These are phyloP conservation scores for Bradypodion pumilum DNA, from an alignment of 2,797 vertebrate genomes.

Conservation along the genomic window DNA sequence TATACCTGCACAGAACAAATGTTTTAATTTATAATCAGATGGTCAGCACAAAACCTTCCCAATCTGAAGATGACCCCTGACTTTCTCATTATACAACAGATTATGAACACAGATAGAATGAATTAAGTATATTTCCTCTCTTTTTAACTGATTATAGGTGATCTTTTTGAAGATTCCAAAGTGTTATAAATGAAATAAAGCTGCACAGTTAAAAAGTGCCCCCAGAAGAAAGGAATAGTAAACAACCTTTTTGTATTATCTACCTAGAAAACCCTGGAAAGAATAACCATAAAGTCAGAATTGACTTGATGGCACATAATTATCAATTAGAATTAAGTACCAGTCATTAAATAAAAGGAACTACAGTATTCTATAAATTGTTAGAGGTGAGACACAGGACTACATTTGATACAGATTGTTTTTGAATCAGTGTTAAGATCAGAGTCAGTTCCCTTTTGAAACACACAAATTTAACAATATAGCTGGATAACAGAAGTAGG, in stretches of 20 bases:
- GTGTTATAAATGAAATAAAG: background rate
- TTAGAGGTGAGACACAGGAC: background rate
- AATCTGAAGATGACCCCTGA: background rate
- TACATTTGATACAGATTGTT: slow-evolving; percentile 19
- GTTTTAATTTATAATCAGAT: background rate
- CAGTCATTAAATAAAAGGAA: background rate
- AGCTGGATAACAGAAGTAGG: slow-evolving; percentile 11
- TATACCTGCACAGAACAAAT: slow-evolving; percentile 29
- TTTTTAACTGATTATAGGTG: background rate
- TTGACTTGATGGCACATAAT: too few species aligned
- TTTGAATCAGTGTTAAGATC: background rate
- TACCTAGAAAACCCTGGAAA: too few species aligned
- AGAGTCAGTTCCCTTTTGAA: slow-evolving; percentile 8
- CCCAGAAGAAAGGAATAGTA: too few species aligned
- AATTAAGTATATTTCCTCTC: background rate
- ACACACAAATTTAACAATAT: background rate
- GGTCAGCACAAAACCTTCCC: background rate
- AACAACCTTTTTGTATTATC: background rate
- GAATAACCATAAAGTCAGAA: too few species aligned
- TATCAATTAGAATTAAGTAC: slow-evolving; percentile 28
- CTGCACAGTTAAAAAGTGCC: too few species aligned
- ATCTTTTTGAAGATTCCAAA: background rate
- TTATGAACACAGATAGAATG: background rate
- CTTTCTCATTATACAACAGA: slow-evolving; percentile 14
- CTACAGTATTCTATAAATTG: background rate